Conservation (phyloP, 2,797 vertebrate species). For the Numenius phaeopus region DNA sequence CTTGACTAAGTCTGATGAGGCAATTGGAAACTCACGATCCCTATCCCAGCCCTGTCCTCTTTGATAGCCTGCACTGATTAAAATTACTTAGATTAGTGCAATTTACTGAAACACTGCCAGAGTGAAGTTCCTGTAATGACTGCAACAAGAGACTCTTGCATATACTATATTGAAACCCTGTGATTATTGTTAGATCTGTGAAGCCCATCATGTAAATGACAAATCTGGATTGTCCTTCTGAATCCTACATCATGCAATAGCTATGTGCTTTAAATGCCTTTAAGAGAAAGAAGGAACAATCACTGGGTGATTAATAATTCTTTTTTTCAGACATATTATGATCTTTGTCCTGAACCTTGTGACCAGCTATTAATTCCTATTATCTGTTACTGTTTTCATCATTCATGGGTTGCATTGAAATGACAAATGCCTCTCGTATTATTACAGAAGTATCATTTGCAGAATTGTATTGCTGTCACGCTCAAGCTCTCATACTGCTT, state of each 20-base stretch:
- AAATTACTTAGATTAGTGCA: constrained; percentile 68
- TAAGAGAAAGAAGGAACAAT: neutral
- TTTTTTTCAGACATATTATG: neutral
- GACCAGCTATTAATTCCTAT: constrained; percentile 21
- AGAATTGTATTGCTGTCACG: neutral
- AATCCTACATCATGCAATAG: neutral
- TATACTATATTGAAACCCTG: constrained; percentile 35
- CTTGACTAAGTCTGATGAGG: constrained; percentile 50
- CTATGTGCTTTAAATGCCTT: neutral
- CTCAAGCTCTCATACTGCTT: neutral
- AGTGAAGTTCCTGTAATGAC: constrained; percentile 37
- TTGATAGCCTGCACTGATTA: constrained; percentile 65
- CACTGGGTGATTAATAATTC: neutral
- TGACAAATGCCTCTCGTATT: neutral
- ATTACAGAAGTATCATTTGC: neutral
- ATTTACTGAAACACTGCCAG: constrained; percentile 60
- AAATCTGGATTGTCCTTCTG: neutral
- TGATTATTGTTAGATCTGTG: constrained; percentile 53
- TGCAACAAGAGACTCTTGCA: constrained; percentile 36
- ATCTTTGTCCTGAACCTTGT: neutral
- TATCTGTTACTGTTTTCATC: neutral
- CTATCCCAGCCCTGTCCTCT: constrained; percentile 15
- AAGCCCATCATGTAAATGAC: constrained; percentile 29
- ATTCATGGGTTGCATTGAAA: neutral
- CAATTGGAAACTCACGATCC: constrained; percentile 48